Conservation (phyloP, 2,888 invertebrate genomes). For the Sphaerophoria taeniata region DNA sequence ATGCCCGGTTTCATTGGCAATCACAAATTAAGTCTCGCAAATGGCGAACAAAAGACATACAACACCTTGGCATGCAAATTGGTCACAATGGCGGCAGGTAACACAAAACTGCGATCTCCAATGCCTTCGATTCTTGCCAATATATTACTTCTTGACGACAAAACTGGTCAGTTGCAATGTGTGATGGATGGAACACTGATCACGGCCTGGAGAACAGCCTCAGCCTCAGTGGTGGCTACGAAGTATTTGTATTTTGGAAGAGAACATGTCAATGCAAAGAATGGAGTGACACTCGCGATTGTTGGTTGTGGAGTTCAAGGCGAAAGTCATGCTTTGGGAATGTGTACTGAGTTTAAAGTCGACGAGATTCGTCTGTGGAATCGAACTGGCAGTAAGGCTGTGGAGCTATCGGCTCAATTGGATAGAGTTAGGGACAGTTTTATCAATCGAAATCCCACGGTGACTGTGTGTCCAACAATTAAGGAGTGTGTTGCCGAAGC, state of each 20-base stretch:
- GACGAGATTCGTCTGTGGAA: conserved; percentile 85
- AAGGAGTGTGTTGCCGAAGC: conserved; percentile 84
- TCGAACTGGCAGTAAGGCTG: conserved; percentile 81
- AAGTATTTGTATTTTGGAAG: conserved; percentile 83
- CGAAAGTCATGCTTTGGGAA: conserved; percentile 83
- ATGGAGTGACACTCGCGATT: conserved; percentile 79
- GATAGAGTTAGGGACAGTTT: conserved; percentile 72
- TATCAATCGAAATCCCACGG: conserved; percentile 65
- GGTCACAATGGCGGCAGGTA: conserved; percentile 82
- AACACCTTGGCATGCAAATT: conserved; percentile 83
- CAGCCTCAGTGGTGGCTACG: conserved; percentile 85
- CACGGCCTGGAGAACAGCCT: conserved; percentile 85
- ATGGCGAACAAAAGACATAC: conserved; percentile 31
- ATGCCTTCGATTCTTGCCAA: conserved; percentile 83
- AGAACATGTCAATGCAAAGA: conserved; percentile 70
- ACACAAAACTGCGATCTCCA: conserved; percentile 78
- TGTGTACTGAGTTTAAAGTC: conserved; percentile 83
- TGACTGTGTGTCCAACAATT: conserved; percentile 77
- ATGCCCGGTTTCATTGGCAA: conserved; percentile 84
- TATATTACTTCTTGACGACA: conserved; percentile 82
- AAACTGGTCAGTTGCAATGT: conserved; percentile 82
- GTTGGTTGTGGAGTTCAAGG: conserved; percentile 85
- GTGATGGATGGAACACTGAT: conserved; percentile 84
- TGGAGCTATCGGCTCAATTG: conserved; percentile 79
- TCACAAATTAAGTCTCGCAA: conserved; percentile 74